Evolutionary conservation across 2,888 invertebrate species (phyloP), one percentile per base, ranked within the genome.

Genomic region (Philonicus albiceps): DNA sequence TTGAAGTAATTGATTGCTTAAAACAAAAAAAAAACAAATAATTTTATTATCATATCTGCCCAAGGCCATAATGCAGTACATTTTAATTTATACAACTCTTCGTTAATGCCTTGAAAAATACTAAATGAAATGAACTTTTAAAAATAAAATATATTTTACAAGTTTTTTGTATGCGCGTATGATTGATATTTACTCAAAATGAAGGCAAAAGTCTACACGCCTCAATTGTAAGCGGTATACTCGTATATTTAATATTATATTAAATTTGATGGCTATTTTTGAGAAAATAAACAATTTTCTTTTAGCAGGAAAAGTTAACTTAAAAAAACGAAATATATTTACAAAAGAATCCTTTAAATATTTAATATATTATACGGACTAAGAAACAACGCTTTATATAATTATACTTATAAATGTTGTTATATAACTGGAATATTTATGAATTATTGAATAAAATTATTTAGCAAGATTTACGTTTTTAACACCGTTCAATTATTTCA

Each of bases 371-470:
- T n/a, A 64, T 27, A 64, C 22, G 19, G 27, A 11, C 64, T 64
- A 64, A 64, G 1, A 74, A 30, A 74, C 74, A 74, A 74, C 74
- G 76, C 76, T 76, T 76, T 76, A 76, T 76, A 37, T 74, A 31
- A 34, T 13, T 74, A 74, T 74, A 74, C 74, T 37, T 76, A 22
- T 76, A 76, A 76, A 76, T 76, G 76, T 76, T 76, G 76, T 76
- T 76, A 76, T 76, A 64, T 64, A 74, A 74, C 19, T 76, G 40
- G 76, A 76, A 19, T 76, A 40, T 76, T 40, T 76, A 76, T 76
- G 8, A 76, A 76, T 76, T 64, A 64, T 19, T 27, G 64, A 64
- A 64, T 64, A 64, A 64, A 64, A 64, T 11, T 27, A 64, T 27
- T 64, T 19, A 64, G 22, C n/a, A 64, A 27, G 6, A 64, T 22